These are phyloP conservation scores for Sarotherodon lohbergeri DNA, from an alignment of 2,113 vertebrate genomes.

Conservation along the genomic window DNA sequence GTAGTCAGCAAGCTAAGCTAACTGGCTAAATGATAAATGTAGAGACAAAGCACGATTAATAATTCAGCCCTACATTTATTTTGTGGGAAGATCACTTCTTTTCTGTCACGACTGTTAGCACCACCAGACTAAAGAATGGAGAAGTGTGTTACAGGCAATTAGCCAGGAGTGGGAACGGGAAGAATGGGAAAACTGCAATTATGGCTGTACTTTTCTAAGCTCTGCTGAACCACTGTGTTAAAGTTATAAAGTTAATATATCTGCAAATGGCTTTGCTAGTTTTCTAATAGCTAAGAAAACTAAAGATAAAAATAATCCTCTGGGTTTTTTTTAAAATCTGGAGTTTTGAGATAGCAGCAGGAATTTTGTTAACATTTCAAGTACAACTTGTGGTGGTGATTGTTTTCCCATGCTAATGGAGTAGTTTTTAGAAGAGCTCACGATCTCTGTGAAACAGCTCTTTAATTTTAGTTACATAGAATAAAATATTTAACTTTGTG, in stretches of 20 bases:
- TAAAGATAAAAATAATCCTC: not conserved
- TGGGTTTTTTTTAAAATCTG: not conserved
- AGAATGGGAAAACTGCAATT: not conserved
- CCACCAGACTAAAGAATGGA: not conserved
- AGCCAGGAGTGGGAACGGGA: not conserved
- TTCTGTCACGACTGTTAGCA: not conserved
- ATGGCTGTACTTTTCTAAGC: not conserved
- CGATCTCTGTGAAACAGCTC: not conserved
- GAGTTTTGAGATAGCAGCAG: not conserved
- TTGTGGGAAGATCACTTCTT: not conserved
- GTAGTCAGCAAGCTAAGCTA: not conserved
- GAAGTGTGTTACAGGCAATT: not conserved
- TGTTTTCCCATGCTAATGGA: not conserved
- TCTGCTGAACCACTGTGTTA: not conserved
- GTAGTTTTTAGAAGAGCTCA: not conserved
- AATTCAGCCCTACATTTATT: not conserved
- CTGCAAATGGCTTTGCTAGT: not conserved
- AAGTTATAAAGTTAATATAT: not conserved
- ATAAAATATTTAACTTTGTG: not conserved
- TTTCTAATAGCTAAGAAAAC: not conserved
- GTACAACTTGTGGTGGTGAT: not conserved
- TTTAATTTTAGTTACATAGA: not conserved
- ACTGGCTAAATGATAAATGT: not conserved
- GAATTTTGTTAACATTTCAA: not conserved
- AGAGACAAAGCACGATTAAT: not conserved